These are phyloP conservation scores for Mormyrops attenuatus DNA, from an alignment of 2,797 vertebrate species.

Conservation along the genomic window DNA sequence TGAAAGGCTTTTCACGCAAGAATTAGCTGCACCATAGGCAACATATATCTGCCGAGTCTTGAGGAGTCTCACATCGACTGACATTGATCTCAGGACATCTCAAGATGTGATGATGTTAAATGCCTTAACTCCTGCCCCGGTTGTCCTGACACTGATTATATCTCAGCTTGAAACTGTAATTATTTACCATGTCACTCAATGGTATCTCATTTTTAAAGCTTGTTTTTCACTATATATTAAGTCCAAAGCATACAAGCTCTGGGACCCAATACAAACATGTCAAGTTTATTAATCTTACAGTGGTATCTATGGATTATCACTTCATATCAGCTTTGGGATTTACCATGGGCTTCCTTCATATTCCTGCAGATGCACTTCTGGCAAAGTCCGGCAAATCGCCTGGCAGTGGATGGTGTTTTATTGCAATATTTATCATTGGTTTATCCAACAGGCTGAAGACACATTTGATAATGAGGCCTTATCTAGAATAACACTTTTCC, in stretches of 20 bases:
- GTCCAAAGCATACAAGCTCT: background rate
- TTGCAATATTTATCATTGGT: background rate
- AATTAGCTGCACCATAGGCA: background rate
- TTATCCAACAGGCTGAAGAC: background rate
- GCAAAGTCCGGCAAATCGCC: background rate
- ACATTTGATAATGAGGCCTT: background rate
- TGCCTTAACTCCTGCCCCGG: background rate
- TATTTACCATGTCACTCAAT: background rate
- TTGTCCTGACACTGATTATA: background rate
- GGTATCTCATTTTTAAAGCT: background rate
- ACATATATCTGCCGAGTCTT: background rate
- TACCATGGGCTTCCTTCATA: background rate
- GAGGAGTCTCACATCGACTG: background rate
- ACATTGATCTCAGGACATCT: background rate
- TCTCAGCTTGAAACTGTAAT: background rate
- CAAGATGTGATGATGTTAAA: background rate
- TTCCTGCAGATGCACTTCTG: background rate
- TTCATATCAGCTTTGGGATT: background rate
- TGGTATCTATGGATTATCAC: background rate
- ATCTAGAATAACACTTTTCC: background rate
- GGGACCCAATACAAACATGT: background rate
- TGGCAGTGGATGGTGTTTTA: background rate
- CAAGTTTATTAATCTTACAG: background rate
- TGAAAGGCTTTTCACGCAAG: background rate
- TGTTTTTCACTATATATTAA: background rate